Base-by-base conservation (phyloP, 2,888 invertebrate species). In the Eilema sororculum region DNA sequence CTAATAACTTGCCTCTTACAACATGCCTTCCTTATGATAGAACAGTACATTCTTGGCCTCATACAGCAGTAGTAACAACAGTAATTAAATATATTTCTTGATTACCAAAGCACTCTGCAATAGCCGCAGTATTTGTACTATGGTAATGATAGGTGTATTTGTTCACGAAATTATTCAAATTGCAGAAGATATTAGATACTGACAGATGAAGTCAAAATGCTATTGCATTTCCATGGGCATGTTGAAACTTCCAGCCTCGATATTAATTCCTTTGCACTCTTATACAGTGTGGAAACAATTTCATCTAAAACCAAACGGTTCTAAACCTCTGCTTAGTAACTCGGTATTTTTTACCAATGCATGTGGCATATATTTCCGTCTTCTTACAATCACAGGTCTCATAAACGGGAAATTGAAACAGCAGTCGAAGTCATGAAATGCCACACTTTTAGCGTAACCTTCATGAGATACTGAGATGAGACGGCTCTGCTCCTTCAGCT, bases 41-140 rank as follows among this genome's bases (percentile, higher is more conserved):
- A 65, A 33, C 65, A 30, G 12, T 41, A 46, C 24, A 66, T 57
- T 62, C 33, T 66, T 58, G 33, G 57, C 28, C 22, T 41, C 2
- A 58, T 61, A 62, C 28, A 63, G 52, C 37, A 60, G 60, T 33
- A 57, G 59, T 69, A 63, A 71, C 58, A 63, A 71, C 24, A n/a
- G 63, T 58, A 67, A 71, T 71, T 67, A 67, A 71, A 67, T 24
- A 70, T 10, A 62, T 68, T 57, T 68, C 68, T 67, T 52, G 52
- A 52, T 52, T 52, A 69, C 61, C 60, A 65, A 65, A 65, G 37
- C 16, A 37, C 46, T 65, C 56, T 62, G 68, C 63, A 68, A 68
- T 64, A 52, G 52, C 46, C 52, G 13, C 16, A 57, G 68, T 28
- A 46, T 59, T 28, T 60, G 33, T 68, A 20, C 64, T 64, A 13